Percentiles rank a stretch among this genome's conserved stretches.
Evolutionary conservation across 2,888 invertebrate species (phyloP).

Genomic region (Nematopogon swammerdamellus): DNA sequence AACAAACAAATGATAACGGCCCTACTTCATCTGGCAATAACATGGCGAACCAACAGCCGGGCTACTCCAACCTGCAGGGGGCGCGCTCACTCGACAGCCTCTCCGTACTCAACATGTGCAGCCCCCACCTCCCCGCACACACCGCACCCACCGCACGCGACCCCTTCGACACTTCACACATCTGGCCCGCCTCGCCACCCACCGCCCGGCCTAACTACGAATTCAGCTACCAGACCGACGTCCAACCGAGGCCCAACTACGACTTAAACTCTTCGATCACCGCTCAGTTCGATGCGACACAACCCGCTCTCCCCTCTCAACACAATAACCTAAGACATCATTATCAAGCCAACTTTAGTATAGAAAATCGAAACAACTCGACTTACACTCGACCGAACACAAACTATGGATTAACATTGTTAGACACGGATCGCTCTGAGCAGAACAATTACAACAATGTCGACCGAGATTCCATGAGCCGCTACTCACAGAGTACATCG

Average conservation of each 20-base stretch:
- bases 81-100: conserved; percentile 43
- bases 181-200: conserved; percentile 22
- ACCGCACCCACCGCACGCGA: conserved; percentile 20
- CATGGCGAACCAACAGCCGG: too few species aligned
- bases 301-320: too few species aligned
- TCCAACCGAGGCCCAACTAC: not conserved
- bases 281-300: not conserved
- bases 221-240: conserved; percentile 15
- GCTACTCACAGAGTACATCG: not conserved
- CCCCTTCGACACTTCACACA: conserved; percentile 37
- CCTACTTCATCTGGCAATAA: too few species aligned
- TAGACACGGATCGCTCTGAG: too few species aligned
- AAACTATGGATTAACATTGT: too few species aligned
- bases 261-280: not conserved
- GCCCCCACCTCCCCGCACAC: conserved; percentile 10
- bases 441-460: not conserved
- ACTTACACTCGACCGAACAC: too few species aligned
- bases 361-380: too few species aligned
- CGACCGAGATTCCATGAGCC: not conserved
- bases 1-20: too few species aligned
- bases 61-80: conserved; percentile 27
- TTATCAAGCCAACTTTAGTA: too few species aligned
- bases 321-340: too few species aligned
- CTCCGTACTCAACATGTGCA: conserved; percentile 15
- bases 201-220: conserved; percentile 19